These are phyloP conservation scores for Cassiopea xamachana DNA, from an alignment of 30 jellyfish, hydroid and myxozoan genomes.

Conservation along the genomic window DNA sequence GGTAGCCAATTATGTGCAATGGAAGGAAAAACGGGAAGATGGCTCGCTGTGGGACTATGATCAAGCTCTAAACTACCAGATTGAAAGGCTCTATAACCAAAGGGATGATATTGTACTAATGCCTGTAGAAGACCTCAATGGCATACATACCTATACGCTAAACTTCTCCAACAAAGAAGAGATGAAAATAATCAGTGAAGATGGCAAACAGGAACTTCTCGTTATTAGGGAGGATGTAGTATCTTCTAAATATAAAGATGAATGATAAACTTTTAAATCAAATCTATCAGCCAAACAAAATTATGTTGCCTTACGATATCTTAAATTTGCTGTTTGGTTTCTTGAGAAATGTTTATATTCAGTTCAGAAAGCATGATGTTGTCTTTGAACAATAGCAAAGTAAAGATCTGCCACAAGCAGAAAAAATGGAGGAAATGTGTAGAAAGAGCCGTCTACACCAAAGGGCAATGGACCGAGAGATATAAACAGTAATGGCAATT, in stretches of 20 bases:
- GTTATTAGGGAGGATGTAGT: slow-evolving; percentile 16
- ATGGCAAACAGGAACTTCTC: background rate
- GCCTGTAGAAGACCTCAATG: slow-evolving; percentile 4
- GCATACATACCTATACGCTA: background rate
- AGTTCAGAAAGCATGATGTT: too few species aligned
- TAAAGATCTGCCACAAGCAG: too few species aligned
- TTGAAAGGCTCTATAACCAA: slow-evolving; percentile 9
- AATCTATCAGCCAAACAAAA: too few species aligned
- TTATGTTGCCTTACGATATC: too few species aligned
- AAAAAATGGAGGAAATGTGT: too few species aligned
- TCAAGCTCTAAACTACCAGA: slow-evolving; percentile 4
- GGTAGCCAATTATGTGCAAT: slow-evolving; percentile 22
- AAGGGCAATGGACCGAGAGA: too few species aligned
- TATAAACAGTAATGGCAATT: too few species aligned
- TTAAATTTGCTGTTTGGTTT: too few species aligned
- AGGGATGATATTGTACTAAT: background rate
- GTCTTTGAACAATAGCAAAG: too few species aligned
- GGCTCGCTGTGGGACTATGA: background rate
- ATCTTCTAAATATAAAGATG: background rate
- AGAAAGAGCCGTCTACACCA: too few species aligned
- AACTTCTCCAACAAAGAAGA: background rate
- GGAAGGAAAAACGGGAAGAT: slow-evolving; percentile 30
- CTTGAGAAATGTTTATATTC: too few species aligned
- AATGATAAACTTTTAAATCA: too few species aligned
- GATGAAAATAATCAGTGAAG: background rate